Conservation (phyloP, 2,888 invertebrate species). For the Tromatobia lineatoria region DNA sequence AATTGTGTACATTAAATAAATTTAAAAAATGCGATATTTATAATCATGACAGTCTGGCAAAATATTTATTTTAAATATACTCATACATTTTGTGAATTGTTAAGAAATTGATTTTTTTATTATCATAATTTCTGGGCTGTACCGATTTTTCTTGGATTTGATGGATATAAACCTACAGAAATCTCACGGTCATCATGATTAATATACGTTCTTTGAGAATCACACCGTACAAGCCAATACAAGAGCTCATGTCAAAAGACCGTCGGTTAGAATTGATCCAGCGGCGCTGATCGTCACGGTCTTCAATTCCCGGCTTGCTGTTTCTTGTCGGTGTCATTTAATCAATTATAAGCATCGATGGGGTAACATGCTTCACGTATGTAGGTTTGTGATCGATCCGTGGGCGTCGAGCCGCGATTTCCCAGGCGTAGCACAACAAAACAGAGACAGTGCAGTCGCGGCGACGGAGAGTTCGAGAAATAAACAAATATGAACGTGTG, state of each 20-base stretch:
- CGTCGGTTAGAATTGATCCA: neutral
- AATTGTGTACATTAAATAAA: too few species aligned
- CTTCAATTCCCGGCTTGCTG: slow-evolving; percentile 40
- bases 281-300: slow-evolving; percentile 64
- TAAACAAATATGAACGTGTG: neutral
- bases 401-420: slow-evolving; percentile 68
- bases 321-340: slow-evolving; percentile 73
- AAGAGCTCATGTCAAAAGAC: neutral
- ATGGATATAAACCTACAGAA: neutral
- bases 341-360: slow-evolving; percentile 75
- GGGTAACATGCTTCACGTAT: slow-evolving; percentile 56
- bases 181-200: slow-evolving; percentile 69
- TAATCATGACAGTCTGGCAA: neutral
- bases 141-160: neutral
- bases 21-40: too few species aligned
- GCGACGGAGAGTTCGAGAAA: neutral
- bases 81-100: neutral
- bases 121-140: neutral
- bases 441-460: neutral
- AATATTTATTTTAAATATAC: too few species aligned
- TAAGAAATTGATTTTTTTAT: neutral
- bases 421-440: slow-evolving; percentile 64
- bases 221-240: neutral
- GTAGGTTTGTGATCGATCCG: slow-evolving; percentile 67
- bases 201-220: slow-evolving; percentile 69